These are phyloP conservation scores for Agonopterix arenella DNA, from an alignment of 2,888 invertebrate genomes.

Conservation along the genomic window DNA sequence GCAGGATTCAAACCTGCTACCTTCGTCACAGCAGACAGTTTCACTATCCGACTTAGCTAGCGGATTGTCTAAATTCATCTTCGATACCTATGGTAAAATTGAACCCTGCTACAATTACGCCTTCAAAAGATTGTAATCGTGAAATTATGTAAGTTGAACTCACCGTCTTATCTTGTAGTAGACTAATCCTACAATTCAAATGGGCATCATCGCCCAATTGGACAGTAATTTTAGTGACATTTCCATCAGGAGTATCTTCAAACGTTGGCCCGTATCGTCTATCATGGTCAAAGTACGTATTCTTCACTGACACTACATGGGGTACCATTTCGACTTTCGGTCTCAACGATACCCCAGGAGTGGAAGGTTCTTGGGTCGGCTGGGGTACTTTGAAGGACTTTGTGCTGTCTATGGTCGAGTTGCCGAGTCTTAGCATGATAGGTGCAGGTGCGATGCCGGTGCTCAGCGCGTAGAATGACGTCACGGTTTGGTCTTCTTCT, in stretches of 20 bases:
- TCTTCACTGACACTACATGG: slow-evolving; percentile 52
- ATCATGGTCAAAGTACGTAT: slow-evolving; percentile 67
- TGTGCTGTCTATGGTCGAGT: slow-evolving; percentile 70
- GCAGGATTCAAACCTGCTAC: too few relatives aligned
- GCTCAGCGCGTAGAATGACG: slow-evolving; percentile 62
- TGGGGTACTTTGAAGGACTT: slow-evolving; percentile 70
- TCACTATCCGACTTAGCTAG: too few relatives aligned
- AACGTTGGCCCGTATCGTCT: slow-evolving; percentile 84
- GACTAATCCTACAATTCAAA: slow-evolving; percentile 84
- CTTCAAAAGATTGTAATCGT: too few relatives aligned
- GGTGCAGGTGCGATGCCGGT: slow-evolving; percentile 59
- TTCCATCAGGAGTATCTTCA: slow-evolving; percentile 75
- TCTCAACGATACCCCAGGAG: slow-evolving; percentile 22
- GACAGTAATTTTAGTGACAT: slow-evolving; percentile 82
- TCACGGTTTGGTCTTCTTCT: slow-evolving; percentile 54
- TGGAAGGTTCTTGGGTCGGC: slow-evolving; percentile 30
- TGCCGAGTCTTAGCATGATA: slow-evolving; percentile 64
- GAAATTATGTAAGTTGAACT: slow-evolving; percentile 30
- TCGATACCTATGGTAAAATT: too few relatives aligned
- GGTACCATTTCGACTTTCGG: slow-evolving; percentile 42
- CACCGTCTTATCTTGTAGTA: slow-evolving; percentile 86
- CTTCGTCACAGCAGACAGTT: too few relatives aligned
- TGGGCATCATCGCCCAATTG: slow-evolving; percentile 84
- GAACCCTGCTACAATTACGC: too few relatives aligned
- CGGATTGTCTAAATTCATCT: too few relatives aligned